Percentiles rank a stretch among this genome's conserved stretches.
These are phyloP conservation scores for Volucella inflata DNA, from an alignment of 2,888 invertebrate genomes.

Conservation along the genomic window DNA sequence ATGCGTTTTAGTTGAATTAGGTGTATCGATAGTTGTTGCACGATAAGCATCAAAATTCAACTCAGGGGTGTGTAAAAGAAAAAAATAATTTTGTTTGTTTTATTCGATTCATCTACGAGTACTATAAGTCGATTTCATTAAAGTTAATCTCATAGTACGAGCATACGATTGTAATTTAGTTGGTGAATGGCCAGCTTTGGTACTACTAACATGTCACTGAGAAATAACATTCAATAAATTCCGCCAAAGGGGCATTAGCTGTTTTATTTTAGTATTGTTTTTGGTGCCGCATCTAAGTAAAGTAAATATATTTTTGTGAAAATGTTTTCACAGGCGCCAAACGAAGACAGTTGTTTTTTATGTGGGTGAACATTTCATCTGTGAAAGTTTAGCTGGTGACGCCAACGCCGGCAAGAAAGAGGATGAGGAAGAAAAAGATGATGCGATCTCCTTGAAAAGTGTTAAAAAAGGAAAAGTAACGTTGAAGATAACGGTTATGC, in stretches of 20 bases:
- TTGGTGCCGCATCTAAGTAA: conserved; percentile 44
- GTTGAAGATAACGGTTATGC: conserved; percentile 69
- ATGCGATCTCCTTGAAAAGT: conserved; percentile 63
- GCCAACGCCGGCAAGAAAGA: conserved; percentile 27
- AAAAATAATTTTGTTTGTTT: conserved; percentile 36
- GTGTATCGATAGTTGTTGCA: neutral
- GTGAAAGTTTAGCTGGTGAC: conserved; percentile 23
- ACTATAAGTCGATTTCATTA: conserved; percentile 45
- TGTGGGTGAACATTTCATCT: conserved; percentile 68
- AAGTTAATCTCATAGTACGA: conserved; percentile 34
- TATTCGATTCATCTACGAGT: conserved; percentile 50
- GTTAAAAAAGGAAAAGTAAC: conserved; percentile 58
- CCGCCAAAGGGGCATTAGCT: conserved; percentile 60
- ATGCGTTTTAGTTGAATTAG: conserved; percentile 36
- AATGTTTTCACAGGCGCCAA: conserved; percentile 69
- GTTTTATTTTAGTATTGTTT: conserved; percentile 54
- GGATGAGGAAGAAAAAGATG: conserved; percentile 52
- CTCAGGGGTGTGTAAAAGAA: neutral
- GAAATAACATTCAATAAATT: conserved; percentile 65
- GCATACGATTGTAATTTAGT: conserved; percentile 58
- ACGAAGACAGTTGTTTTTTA: conserved; percentile 71
- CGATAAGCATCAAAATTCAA: conserved; percentile 1
- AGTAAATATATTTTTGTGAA: conserved; percentile 46
- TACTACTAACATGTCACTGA: conserved; percentile 36
- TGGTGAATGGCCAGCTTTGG: conserved; percentile 19